Percentiles rank a stretch among this genome's conserved stretches.
These are phyloP conservation scores for Eubasilissa regina DNA, from an alignment of 1,140 invertebrate genomes.

Conservation along the genomic window DNA sequence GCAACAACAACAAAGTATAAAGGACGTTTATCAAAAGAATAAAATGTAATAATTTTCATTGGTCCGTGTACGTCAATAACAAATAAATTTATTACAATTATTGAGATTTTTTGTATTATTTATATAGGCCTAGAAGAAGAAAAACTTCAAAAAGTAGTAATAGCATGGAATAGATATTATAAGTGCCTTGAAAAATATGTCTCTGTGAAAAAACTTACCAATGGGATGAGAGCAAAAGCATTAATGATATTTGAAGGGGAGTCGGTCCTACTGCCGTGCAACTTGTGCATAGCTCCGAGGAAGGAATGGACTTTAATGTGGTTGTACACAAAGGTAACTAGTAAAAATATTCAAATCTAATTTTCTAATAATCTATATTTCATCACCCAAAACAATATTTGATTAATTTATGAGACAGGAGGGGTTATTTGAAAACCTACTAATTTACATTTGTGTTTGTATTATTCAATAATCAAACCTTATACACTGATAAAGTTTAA, in stretches of 20 bases:
- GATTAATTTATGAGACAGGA: too few relatives aligned
- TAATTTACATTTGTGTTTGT: too few relatives aligned
- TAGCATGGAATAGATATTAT: conserved; percentile 53
- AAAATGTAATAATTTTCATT: too few relatives aligned
- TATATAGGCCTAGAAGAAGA: conserved; percentile 9
- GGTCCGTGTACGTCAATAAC: too few relatives aligned
- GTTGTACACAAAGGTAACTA: conserved; percentile 18
- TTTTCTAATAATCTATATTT: not conserved
- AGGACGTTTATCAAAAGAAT: too few relatives aligned
- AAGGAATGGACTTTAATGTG: not conserved
- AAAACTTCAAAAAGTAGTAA: conserved; percentile 1
- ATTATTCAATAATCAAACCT: too few relatives aligned
- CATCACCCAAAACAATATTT: too few relatives aligned
- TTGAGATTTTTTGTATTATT: too few relatives aligned
- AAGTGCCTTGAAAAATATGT: conserved; percentile 50
- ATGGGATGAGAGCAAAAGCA: not conserved
- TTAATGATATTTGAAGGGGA: conserved; percentile 56
- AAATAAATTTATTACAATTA: too few relatives aligned
- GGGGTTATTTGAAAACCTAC: too few relatives aligned
- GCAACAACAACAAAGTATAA: too few relatives aligned
- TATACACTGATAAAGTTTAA: too few relatives aligned
- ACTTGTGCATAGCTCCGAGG: conserved; percentile 57
- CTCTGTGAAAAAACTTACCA: not conserved
- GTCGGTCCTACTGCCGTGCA: conserved; percentile 58
- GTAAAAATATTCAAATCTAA: not conserved